Conservation (phyloP, 2,797 vertebrate species). For the Sebastiscus tertius region DNA sequence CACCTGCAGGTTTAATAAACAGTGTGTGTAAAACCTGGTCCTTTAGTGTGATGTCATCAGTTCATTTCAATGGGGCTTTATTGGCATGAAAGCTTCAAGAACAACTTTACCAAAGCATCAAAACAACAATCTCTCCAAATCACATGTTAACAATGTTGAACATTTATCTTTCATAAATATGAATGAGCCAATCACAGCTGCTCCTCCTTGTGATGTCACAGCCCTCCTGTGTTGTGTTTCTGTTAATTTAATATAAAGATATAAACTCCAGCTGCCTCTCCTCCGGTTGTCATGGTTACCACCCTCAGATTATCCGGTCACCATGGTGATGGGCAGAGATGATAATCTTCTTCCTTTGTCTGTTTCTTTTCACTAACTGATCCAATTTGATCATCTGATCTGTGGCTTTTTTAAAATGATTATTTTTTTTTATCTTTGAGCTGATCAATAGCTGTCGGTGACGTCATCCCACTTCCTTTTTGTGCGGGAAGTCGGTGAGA, state of each 20-base stretch:
- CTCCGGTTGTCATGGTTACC: slow-evolving; percentile 39
- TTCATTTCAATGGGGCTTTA: background rate
- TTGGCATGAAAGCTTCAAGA: background rate
- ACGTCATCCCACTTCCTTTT: slow-evolving; percentile 54
- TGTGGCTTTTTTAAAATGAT: too few relatives aligned
- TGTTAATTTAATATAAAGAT: too few relatives aligned
- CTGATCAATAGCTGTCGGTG: slow-evolving; percentile 14
- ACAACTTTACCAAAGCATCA: background rate
- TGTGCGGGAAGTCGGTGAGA: slow-evolving; percentile 42
- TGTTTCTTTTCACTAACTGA: background rate
- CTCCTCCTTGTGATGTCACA: background rate
- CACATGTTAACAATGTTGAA: background rate
- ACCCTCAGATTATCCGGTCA: background rate
- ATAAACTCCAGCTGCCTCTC: background rate
- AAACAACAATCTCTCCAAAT: background rate
- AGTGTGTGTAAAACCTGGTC: background rate
- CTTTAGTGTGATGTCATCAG: background rate
- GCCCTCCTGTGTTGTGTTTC: too few relatives aligned
- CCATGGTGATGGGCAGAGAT: slow-evolving; percentile 2
- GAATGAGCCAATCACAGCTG: background rate
- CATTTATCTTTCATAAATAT: background rate
- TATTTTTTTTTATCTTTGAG: background rate
- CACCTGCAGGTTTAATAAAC: background rate
- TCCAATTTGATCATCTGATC: background rate
- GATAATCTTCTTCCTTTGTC: background rate